Evolutionary conservation across 2,797 vertebrate species (phyloP), one percentile per base, ranked within the genome.

Genomic region (Takifugu rubripes): DNA sequence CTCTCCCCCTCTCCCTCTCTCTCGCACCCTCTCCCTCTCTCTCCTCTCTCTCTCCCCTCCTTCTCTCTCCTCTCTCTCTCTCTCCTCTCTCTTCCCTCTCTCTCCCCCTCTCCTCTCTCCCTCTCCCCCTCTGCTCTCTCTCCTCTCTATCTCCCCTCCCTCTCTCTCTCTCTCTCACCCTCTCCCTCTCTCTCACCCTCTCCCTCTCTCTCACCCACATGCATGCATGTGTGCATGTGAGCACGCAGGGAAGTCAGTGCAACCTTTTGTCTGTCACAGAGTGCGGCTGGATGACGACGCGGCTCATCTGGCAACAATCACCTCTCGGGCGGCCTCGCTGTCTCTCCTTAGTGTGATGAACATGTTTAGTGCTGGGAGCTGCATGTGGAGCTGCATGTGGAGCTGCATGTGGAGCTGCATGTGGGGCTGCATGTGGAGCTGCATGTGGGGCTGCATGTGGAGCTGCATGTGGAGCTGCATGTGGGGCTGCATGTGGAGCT

Each of bases 231-330:
- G 46, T 44, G n/a, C 17, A 50, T 51, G 29, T 21, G 61, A 57
- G 64, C 42, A 52, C 70, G 11, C 66, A 71, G 66, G 69, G 71
- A 59, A 75, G 74, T 71, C 47, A 3, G 56, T 63, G 71, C 61
- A 81, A 78, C 78, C 81, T 84, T 85, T 80, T 81, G 75, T 83
- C 76, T 79, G 70, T 84, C 79, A 82, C 46, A 58, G 70, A 78
- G 81, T 78, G 75, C 74, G 61, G 52, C 51, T 54, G 60, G 81
- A 85, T 81, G 76, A 82, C 36, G 58, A 72, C 64, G 78, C 57
- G 66, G 40, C 54, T 70, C 86, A 89, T 91, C 86, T 90, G 89
- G 85, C 75, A 88, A 83, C 86, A 83, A 90, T 90, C 84, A 85
- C 79, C 77, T 77, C 74, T 47, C 82, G 81, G 79, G 64, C 84